These are phyloP conservation scores for Hypselothyrea guttata DNA, from an alignment of 2,888 invertebrate species.

Conservation along the genomic window DNA sequence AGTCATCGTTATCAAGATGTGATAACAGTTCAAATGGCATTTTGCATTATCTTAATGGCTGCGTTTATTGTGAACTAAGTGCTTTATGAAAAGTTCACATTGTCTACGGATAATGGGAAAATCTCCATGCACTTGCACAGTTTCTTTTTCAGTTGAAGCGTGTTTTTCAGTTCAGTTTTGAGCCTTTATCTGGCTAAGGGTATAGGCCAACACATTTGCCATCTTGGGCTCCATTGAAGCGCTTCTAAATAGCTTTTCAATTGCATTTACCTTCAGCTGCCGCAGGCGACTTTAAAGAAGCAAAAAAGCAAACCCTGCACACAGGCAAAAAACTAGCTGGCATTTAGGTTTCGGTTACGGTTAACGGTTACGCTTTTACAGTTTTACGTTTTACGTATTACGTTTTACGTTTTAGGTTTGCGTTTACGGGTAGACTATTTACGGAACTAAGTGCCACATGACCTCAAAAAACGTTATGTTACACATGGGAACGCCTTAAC, in stretches of 20 bases:
- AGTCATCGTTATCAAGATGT: too few relatives aligned
- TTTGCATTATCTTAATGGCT: too few relatives aligned
- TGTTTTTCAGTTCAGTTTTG: conserved; percentile 2
- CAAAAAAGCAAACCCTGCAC: background rate
- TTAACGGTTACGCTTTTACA: conserved; percentile 10
- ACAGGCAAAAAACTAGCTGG: conserved; percentile 29
- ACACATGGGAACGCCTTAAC: conserved; percentile 48
- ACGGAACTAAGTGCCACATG: conserved; percentile 49
- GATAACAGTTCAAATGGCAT: too few relatives aligned
- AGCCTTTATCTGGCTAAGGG: too few relatives aligned
- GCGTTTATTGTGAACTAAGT: too few relatives aligned
- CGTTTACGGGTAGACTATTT: conserved; percentile 6
- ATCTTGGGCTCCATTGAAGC: conserved; percentile 36
- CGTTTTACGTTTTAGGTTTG: background rate
- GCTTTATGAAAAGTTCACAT: too few relatives aligned
- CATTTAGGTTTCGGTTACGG: conserved; percentile 18
- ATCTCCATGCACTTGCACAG: conserved; percentile 3
- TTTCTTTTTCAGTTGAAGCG: conserved; percentile 10
- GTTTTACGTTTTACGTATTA: background rate
- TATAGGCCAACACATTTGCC: conserved; percentile 7
- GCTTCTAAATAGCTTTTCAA: conserved; percentile 65
- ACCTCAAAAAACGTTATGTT: conserved; percentile 47
- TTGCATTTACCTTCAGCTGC: conserved; percentile 49
- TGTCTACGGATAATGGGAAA: too few relatives aligned
- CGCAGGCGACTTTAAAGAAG: conserved; percentile 30